Percentiles rank a stretch among this genome's conserved stretches.
These are phyloP conservation scores for Acomys russatus DNA, from an alignment of 2,797 vertebrate species.

Conservation along the genomic window DNA sequence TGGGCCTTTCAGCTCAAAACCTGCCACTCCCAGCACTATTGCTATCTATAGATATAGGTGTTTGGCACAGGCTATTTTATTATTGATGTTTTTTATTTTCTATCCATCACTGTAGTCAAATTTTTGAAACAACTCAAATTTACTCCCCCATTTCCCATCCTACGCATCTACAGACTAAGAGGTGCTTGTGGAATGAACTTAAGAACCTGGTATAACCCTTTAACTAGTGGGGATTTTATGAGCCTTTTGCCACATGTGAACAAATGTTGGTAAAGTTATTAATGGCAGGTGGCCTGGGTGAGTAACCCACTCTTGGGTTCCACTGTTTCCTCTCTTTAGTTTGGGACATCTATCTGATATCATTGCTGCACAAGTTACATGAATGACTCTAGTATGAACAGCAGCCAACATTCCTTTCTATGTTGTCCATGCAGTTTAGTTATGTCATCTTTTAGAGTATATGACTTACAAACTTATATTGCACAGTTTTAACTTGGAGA, in stretches of 20 bases:
- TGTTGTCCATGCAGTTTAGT: neutral
- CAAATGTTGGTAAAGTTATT: neutral
- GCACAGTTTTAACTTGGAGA: slow-evolving; percentile 1
- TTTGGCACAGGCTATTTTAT: neutral
- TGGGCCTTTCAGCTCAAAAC: slow-evolving; percentile 36
- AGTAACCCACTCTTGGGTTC: neutral
- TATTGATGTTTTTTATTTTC: neutral
- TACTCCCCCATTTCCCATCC: neutral
- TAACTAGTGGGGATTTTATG: neutral
- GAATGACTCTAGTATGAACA: neutral
- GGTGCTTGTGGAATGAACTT: neutral
- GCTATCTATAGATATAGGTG: neutral
- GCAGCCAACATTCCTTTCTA: neutral
- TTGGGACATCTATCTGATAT: neutral
- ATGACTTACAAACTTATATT: neutral
- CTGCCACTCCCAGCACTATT: neutral
- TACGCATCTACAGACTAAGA: neutral
- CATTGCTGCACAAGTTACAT: neutral
- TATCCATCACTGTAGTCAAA: neutral
- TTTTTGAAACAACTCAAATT: neutral
- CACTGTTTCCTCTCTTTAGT: neutral
- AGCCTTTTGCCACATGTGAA: neutral
- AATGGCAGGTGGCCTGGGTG: neutral
- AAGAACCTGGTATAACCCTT: neutral
- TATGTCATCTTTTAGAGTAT: neutral